phyloP scores from a whole-genome alignment of 2,888 invertebrate species.

The Tipula vernalis region DNA sequence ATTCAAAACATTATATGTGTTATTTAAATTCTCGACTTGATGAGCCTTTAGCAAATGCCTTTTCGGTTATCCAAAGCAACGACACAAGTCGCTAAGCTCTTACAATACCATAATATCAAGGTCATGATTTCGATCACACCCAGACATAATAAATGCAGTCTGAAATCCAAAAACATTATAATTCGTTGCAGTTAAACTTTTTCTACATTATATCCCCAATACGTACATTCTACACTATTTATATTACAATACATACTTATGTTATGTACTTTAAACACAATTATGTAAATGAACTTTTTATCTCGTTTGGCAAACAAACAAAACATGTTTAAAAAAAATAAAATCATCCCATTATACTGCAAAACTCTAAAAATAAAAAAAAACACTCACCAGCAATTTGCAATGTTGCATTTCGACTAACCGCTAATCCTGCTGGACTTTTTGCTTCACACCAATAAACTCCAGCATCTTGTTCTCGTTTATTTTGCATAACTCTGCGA shows the following conservation, averaged over 20 bases:
- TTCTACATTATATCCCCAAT: background rate
- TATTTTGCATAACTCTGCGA: slow-evolving; percentile 46
- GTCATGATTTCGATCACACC: background rate
- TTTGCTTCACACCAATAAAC: slow-evolving; percentile 72
- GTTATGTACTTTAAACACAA: background rate
- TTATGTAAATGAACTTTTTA: background rate
- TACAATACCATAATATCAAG: too few relatives aligned
- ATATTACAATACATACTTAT: background rate
- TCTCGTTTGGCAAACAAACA: background rate
- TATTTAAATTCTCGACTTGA: too few relatives aligned
- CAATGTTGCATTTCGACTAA: slow-evolving; percentile 63
- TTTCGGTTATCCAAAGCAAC: too few relatives aligned
- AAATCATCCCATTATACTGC: background rate
- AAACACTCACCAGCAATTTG: slow-evolving; percentile 55
- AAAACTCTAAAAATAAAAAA: background rate
- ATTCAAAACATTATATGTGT: too few relatives aligned
- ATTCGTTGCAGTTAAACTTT: background rate
- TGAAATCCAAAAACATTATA: background rate
- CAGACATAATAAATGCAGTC: background rate
- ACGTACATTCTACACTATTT: background rate
- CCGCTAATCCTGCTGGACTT: slow-evolving; percentile 58
- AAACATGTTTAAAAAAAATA: background rate
- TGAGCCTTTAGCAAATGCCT: too few relatives aligned
- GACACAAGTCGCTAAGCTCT: background rate
- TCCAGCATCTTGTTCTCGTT: slow-evolving; percentile 62